Evolutionary conservation across 2,888 invertebrate species (phyloP).

Genomic region (Buathra laborator): DNA sequence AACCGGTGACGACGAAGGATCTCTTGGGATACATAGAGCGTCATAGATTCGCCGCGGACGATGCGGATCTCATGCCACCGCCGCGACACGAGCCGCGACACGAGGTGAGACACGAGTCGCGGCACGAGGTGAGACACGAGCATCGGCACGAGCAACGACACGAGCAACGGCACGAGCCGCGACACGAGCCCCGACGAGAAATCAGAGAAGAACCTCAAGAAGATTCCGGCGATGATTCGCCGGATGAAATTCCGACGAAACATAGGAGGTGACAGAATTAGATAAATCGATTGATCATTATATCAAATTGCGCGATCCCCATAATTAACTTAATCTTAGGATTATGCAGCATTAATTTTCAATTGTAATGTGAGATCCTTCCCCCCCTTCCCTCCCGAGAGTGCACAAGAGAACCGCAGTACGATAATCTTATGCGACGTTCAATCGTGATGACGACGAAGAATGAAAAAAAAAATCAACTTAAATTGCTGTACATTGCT

Average conservation of each 20-base stretch:
- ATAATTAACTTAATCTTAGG: slow-evolving; percentile 45
- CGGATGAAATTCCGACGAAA: slow-evolving; percentile 13
- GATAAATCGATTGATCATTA: slow-evolving; percentile 36
- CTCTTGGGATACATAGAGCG: slow-evolving; percentile 91
- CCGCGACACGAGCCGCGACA: slow-evolving; percentile 82
- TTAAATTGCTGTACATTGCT: slow-evolving; percentile 67
- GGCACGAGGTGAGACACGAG: slow-evolving; percentile 20
- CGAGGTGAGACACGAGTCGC: slow-evolving; percentile 18
- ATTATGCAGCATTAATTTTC: slow-evolving; percentile 42
- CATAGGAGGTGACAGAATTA: slow-evolving; percentile 59
- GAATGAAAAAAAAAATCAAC: background rate
- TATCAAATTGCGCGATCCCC: slow-evolving; percentile 28
- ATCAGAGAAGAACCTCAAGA: background rate
- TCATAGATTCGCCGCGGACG: slow-evolving; percentile 88
- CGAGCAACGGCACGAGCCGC: slow-evolving; percentile 16
- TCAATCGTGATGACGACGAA: slow-evolving; percentile 27
- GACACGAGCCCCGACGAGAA: slow-evolving; percentile 17
- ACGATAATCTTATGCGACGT: slow-evolving; percentile 22
- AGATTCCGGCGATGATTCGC: background rate
- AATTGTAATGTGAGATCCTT: slow-evolving; percentile 26
- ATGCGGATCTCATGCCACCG: slow-evolving; percentile 91
- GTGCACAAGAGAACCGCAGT: background rate
- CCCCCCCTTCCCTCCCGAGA: background rate
- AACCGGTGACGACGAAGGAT: slow-evolving; percentile 94
- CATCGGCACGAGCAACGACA: slow-evolving; percentile 5